Evolutionary conservation across 2,888 invertebrate species (phyloP).

Genomic region (Frankliniella fusca): DNA sequence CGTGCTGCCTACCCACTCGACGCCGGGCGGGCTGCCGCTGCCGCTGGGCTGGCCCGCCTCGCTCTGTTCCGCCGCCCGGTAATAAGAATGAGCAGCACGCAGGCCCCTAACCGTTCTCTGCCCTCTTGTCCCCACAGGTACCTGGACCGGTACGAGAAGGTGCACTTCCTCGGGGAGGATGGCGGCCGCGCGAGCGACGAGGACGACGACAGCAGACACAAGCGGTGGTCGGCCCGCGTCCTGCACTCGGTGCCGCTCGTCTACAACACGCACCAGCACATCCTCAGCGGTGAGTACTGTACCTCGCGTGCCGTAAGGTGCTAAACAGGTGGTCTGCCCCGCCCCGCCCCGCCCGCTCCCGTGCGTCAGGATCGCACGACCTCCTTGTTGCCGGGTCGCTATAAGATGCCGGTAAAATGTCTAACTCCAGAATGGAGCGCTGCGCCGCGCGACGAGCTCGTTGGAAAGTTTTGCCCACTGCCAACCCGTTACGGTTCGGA

Average conservation of each 20-base stretch:
- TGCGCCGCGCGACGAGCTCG: no score
- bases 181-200: slow-evolving; percentile 71
- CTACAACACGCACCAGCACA: slow-evolving; percentile 75
- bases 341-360: not conserved
- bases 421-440: no score
- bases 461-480: no score
- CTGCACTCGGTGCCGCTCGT: slow-evolving; percentile 66
- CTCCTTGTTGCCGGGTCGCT: slow-evolving; percentile 13
- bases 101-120: not conserved
- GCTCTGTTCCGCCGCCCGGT: no score
- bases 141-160: slow-evolving; percentile 83
- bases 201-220: slow-evolving; percentile 72
- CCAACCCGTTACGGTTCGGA: no score
- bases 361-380: not conserved
- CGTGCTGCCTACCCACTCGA: no score
- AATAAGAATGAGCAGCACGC: not conserved
- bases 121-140: slow-evolving; percentile 49
- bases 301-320: slow-evolving; percentile 10
- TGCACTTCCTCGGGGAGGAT: slow-evolving; percentile 85
- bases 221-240: slow-evolving; percentile 61
- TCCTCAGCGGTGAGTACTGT: slow-evolving; percentile 58
- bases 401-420: no score
- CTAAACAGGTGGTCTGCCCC: slow-evolving; percentile 29
- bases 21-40: no score
- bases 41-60: not conserved